Conservation (phyloP, 2,797 vertebrate species). For the Nannoperca australis region DNA sequence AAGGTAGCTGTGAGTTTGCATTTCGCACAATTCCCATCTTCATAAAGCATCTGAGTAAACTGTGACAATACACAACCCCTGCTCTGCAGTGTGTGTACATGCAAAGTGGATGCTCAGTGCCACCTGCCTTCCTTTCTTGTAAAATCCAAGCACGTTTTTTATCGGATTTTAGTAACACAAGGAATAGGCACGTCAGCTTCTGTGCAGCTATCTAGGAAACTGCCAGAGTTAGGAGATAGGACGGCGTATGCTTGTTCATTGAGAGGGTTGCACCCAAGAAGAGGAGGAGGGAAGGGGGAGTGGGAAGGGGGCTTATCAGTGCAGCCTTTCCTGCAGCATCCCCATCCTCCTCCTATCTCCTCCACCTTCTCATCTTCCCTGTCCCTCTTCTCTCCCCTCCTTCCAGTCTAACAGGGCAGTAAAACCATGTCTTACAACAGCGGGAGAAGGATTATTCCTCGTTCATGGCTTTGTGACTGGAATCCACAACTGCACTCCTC, state of each 20-base stretch:
- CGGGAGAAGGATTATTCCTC: slow-evolving; percentile 69
- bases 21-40: slow-evolving; percentile 39
- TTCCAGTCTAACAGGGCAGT: slow-evolving; percentile 57
- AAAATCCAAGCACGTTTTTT: slow-evolving; percentile 32
- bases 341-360: slow-evolving; percentile 47
- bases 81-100: slow-evolving; percentile 17
- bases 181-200: slow-evolving; percentile 39
- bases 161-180: slow-evolving; percentile 25
- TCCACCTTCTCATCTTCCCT: slow-evolving; percentile 15
- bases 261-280: slow-evolving; percentile 24
- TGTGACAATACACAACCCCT: slow-evolving; percentile 24
- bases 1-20: slow-evolving; percentile 60
- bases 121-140: slow-evolving; percentile 18
- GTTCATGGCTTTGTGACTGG: slow-evolving; percentile 69
- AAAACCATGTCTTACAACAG: slow-evolving; percentile 66
- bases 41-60: slow-evolving; percentile 43
- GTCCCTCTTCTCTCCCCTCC: slow-evolving; percentile 16
- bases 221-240: slow-evolving; percentile 12
- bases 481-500: slow-evolving; percentile 63
- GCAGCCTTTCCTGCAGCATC: slow-evolving; percentile 43
- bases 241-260: slow-evolving; percentile 4
- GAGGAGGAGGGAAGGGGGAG: slow-evolving; percentile 8
- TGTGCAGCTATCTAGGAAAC: slow-evolving; percentile 44
- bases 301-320: slow-evolving; percentile 11
- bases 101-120: slow-evolving; percentile 12